phyloP scores from a whole-genome alignment of 23 tunicate species.

The Aplidium turbinatum region DNA sequence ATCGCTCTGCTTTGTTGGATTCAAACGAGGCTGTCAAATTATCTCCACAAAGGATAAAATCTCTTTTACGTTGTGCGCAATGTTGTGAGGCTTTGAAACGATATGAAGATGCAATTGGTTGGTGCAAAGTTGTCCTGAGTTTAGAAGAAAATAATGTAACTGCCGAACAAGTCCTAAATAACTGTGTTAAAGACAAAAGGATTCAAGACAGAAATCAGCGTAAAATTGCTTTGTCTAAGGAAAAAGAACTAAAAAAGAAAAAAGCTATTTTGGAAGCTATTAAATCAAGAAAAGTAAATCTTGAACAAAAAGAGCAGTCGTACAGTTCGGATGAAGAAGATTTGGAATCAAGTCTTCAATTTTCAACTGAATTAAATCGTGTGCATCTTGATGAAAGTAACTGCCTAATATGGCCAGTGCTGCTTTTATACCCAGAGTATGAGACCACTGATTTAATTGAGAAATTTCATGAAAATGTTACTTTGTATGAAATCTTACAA shows the following conservation, averaged over 20 bases:
- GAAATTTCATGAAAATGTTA: constrained; percentile 57
- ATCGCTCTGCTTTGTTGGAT: constrained; percentile 67
- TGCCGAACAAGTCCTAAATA: constrained; percentile 24
- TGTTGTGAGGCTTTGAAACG: constrained; percentile 65
- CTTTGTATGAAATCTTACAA: constrained; percentile 49
- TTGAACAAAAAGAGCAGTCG: neutral
- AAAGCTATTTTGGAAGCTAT: constrained; percentile 35
- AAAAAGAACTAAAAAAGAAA: constrained; percentile 24
- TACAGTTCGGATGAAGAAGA: constrained; percentile 2
- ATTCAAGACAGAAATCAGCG: constrained; percentile 56
- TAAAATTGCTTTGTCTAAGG: constrained; percentile 18
- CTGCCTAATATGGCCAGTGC: constrained; percentile 77
- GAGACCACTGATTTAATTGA: constrained; percentile 77
- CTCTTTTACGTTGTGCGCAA: constrained; percentile 78
- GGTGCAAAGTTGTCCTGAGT: constrained; percentile 52
- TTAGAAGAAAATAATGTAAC: constrained; percentile 48
- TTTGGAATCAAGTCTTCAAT: constrained; percentile 30
- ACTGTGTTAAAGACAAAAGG: constrained; percentile 20
- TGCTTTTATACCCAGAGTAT: constrained; percentile 76
- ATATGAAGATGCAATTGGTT: constrained; percentile 58
- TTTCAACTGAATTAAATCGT: constrained; percentile 24
- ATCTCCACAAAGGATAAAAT: constrained; percentile 56
- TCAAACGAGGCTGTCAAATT: constrained; percentile 66
- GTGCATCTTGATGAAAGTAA: constrained; percentile 59
- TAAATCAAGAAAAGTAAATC: constrained; percentile 14